Conservation (phyloP, 2,888 invertebrate genomes). For the Amblyteles armatorius region DNA sequence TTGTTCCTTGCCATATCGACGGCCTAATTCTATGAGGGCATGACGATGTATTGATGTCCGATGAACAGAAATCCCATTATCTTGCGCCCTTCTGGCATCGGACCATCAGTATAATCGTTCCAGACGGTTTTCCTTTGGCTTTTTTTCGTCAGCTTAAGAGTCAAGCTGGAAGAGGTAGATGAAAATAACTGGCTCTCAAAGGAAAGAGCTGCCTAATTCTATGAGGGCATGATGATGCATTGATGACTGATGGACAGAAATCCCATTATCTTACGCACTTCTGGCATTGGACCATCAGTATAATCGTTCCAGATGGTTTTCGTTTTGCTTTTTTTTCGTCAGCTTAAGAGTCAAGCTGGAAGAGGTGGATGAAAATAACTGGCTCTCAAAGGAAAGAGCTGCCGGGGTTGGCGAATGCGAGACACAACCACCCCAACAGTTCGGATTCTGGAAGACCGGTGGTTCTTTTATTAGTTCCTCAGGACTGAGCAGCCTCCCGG, state of each 20-base stretch:
- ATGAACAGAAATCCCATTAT: no score
- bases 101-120: background rate
- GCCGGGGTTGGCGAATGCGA: background rate
- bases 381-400: no score
- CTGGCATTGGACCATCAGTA: background rate
- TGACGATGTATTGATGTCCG: background rate
- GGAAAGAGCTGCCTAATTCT: background rate
- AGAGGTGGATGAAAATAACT: background rate
- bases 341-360: background rate
- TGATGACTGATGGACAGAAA: no score
- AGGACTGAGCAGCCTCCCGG: constrained; percentile 56
- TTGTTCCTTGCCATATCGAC: background rate
- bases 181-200: background rate
- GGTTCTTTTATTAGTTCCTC: constrained; percentile 71
- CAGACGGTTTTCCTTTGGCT: background rate
- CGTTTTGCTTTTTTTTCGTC: background rate
- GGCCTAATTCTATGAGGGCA: background rate
- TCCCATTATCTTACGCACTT: no score
- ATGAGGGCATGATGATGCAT: background rate
- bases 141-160: background rate
- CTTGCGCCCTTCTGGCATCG: no score
- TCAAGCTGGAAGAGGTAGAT: background rate
- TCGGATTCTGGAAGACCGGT: constrained; percentile 61
- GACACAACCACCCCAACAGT: constrained; percentile 25
- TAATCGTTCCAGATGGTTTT: background rate